Percentiles rank a stretch among this genome's conserved stretches.
Evolutionary conservation across 2,113 vertebrate genomes (phyloP).

Genomic region (Lamprotornis superbus): DNA sequence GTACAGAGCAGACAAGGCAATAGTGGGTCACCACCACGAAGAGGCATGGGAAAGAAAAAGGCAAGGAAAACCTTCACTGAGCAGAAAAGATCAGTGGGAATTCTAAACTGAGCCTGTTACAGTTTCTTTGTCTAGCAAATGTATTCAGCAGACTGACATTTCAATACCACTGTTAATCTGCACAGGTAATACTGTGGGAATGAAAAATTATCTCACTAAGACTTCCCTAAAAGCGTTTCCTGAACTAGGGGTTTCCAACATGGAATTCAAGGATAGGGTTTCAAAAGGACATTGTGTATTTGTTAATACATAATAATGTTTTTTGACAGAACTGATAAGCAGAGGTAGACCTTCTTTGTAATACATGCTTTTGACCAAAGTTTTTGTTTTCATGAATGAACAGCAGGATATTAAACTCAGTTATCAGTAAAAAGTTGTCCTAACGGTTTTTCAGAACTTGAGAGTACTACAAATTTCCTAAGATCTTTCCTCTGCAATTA

Average conservation of each 20-base stretch:
- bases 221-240: not conserved
- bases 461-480: not conserved
- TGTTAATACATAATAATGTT: not conserved
- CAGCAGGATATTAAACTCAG: not conserved
- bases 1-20: not conserved
- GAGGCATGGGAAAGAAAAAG: not conserved
- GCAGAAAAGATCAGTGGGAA: not conserved
- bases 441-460: not conserved
- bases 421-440: not conserved
- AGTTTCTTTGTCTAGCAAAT: not conserved
- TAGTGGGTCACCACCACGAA: not conserved
- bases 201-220: not conserved
- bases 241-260: too few relatives aligned
- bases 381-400: not conserved
- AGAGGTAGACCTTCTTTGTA: not conserved
- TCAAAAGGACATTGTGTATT: not conserved
- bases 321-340: not conserved
- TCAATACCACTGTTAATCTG: not conserved
- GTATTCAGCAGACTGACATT: not conserved
- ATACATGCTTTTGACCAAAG: not conserved
- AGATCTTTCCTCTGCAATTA: not conserved
- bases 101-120: not conserved
- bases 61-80: not conserved
- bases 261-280: not conserved
- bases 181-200: not conserved